phyloP scores from a whole-genome alignment of 2,113 vertebrate species.

The Thryonomys swinderianus region DNA sequence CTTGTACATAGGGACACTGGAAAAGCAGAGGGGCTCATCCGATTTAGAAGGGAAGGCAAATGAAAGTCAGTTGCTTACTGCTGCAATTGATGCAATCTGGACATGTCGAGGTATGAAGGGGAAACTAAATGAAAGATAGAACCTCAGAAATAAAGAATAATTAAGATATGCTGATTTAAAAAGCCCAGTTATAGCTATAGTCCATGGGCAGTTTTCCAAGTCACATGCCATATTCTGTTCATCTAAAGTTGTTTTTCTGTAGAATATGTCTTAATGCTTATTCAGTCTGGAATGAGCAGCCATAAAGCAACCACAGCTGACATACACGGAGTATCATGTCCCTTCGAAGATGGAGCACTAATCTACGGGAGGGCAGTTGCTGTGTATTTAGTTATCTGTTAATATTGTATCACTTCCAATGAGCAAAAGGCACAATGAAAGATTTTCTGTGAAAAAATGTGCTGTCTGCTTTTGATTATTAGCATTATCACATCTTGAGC shows the following conservation, averaged over 20 bases:
- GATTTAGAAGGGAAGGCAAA: neutral
- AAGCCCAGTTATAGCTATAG: neutral
- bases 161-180: neutral
- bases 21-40: neutral
- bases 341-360: neutral
- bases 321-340: neutral
- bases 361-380: neutral
- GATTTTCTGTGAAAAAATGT: neutral
- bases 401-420: neutral
- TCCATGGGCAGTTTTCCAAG: neutral
- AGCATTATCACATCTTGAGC: constrained; percentile 42
- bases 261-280: constrained; percentile 16
- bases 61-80: neutral
- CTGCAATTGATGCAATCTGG: neutral
- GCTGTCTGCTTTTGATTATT: constrained; percentile 17
- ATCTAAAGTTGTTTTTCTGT: neutral
- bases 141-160: neutral
- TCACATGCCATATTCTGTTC: neutral
- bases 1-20: neutral
- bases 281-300: constrained; percentile 37
- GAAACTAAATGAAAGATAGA: neutral
- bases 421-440: neutral
- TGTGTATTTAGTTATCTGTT: neutral
- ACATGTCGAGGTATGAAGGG: neutral
- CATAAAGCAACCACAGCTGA: neutral